Percentiles rank a stretch among this genome's conserved stretches.
phyloP scores from a whole-genome alignment of 2,888 invertebrate species.

The Allygus modestus region DNA sequence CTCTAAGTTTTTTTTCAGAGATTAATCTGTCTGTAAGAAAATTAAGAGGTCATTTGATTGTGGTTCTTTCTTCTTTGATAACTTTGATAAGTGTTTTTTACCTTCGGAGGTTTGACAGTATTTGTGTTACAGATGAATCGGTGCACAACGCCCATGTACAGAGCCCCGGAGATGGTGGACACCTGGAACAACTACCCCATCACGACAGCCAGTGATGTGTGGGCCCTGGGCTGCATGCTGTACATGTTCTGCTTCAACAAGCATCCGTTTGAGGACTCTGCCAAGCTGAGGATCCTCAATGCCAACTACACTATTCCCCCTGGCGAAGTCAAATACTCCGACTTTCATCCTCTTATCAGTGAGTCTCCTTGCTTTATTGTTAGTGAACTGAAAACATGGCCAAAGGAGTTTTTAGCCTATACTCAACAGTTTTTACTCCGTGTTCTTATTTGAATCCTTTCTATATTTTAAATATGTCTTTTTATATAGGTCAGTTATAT shows the following conservation, averaged over 20 bases:
- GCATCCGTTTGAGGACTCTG: slow-evolving; percentile 97
- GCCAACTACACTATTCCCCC: slow-evolving; percentile 94
- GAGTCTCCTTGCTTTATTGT: slow-evolving; percentile 77
- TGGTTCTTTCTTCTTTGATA: no score
- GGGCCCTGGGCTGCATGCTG: slow-evolving; percentile 98
- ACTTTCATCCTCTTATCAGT: slow-evolving; percentile 95
- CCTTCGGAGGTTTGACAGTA: no score
- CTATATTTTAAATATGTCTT: no score
- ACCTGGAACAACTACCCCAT: slow-evolving; percentile 98
- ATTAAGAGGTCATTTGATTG: no score
- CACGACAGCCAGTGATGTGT: slow-evolving; percentile 93
- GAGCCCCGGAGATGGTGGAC: slow-evolving; percentile 99
- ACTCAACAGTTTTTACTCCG: slow-evolving; percentile 58
- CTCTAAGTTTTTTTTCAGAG: no score
- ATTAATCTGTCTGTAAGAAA: no score
- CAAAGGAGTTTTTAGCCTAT: no score
- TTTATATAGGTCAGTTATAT: no score
- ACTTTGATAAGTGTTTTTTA: no score
- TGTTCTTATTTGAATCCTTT: no score
- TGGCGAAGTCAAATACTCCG: slow-evolving; percentile 87
- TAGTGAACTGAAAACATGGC: background rate
- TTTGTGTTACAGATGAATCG: slow-evolving; percentile 82
- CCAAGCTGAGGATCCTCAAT: slow-evolving; percentile 97
- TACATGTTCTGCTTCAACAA: slow-evolving; percentile 94
- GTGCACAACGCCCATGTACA: slow-evolving; percentile 95